Conservation (phyloP, 92 coral and sea anemone species). For the Pocillopora grandis region DNA sequence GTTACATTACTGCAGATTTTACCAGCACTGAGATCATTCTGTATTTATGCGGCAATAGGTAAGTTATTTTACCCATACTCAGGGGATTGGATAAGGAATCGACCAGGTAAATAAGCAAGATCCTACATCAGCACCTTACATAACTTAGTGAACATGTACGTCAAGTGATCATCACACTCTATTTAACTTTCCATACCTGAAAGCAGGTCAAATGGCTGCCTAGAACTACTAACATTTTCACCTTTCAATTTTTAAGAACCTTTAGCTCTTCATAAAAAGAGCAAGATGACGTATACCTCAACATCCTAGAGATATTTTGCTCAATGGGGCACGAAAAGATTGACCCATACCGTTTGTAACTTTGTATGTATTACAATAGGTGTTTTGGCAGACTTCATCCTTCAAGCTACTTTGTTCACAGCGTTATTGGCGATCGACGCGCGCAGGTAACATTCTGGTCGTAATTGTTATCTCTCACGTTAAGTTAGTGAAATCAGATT, state of each 20-base stretch:
- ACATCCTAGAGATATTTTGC: background rate
- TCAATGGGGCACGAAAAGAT: background rate
- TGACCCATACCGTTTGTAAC: background rate
- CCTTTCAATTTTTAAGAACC: no score
- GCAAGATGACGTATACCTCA: background rate
- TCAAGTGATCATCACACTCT: no score
- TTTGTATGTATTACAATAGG: constrained; percentile 56
- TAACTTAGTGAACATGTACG: background rate
- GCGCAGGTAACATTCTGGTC: constrained; percentile 63
- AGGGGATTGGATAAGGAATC: no score
- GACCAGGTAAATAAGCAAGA: background rate
- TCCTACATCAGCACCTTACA: background rate
- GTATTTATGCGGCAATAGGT: constrained; percentile 92
- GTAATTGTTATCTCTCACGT: background rate
- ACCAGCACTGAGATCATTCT: constrained; percentile 84
- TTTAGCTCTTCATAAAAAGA: no score
- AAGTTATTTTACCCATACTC: background rate
- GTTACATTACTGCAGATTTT: constrained; percentile 55
- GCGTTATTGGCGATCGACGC: constrained; percentile 89
- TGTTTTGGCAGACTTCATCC: constrained; percentile 76
- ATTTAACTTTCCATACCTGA: no score
- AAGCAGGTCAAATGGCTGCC: no score
- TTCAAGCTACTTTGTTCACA: constrained; percentile 91
- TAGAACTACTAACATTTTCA: no score
- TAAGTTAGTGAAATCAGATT: no score